Evolutionary conservation across 2,888 invertebrate species (phyloP), one percentile per base, ranked within the genome.

Genomic region (Trissolcus japonicus): DNA sequence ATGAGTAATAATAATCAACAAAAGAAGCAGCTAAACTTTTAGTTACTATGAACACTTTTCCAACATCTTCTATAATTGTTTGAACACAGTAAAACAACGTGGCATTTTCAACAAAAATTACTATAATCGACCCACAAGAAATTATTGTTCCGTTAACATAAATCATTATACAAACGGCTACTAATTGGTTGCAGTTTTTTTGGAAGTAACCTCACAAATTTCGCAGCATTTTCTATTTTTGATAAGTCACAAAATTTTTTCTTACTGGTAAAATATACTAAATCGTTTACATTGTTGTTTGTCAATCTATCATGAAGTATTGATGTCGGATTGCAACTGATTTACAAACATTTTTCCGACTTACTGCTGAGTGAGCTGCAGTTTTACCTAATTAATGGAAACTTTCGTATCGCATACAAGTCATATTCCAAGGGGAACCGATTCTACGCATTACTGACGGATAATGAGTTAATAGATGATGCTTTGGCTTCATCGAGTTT

Each of bases 271-370:
- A 9, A 48, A 9, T 6, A 48, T 14, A 6, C 14, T 51, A 9
- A 4, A 16, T 51, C 19, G 51, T 21, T 19, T 19, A 51, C 2
- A 7, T 17, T 11, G 11, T 9, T 2, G 19, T 51, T 19, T 4
- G 51, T 4, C 17, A 21, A 19, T 51, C 17, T 51, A 19, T 19
- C 19, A 19, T 19, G 51, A 19, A 51, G 51, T 17, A 51, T 51
- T 51, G 51, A 51, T 51, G 51, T 19, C 51, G 1, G 1, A 51
- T 19, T 11, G 51, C 51, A 4, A 51, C 51, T 19, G 51, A 19
- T 51, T 3, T 51, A 13, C 51, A 51, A 51, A 51, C 19, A 51
- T 51, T 51, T 19, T 2, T 51, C 4, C 51, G 17, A 51, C 51
- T 51, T 2, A 48, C 16, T 1, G 48, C 48, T n/a, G 48, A 13